These are phyloP conservation scores for Geophilus truncorum DNA, from an alignment of 2,888 invertebrate species.

Conservation along the genomic window DNA sequence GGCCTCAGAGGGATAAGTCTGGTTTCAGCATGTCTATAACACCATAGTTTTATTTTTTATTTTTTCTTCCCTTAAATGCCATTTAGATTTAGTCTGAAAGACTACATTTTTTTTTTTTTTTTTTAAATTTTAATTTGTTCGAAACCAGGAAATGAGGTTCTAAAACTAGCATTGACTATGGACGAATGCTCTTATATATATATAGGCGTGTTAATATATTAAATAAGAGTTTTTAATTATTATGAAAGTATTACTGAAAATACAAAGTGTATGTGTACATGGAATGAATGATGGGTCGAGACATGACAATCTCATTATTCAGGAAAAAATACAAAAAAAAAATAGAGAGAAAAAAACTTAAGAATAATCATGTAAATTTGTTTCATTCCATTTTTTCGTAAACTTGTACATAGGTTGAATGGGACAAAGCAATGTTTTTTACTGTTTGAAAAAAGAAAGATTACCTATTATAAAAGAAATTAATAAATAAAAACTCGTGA, in stretches of 20 bases:
- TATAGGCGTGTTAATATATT: conserved; percentile 23
- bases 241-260: conserved; percentile 13
- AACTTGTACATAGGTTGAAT: conserved; percentile 7
- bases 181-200: conserved; percentile 2
- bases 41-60: conserved; percentile 30
- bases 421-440: conserved; percentile 21
- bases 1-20: conserved; percentile 46
- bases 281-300: conserved; percentile 25
- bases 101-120: background rate
- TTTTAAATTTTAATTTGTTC: background rate
- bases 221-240: conserved; percentile 13
- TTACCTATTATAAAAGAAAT: background rate
- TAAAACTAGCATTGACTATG: background rate
- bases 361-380: conserved; percentile 3
- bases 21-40: conserved; percentile 46
- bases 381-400: conserved; percentile 15
- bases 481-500: conserved; percentile 2
- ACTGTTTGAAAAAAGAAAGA: background rate
- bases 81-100: background rate
- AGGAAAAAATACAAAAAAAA: background rate
- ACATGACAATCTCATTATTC: conserved; percentile 23
- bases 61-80: background rate
- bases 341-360: too few relatives aligned
- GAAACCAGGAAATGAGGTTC: background rate
- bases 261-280: conserved; percentile 10